phyloP scores from a whole-genome alignment of 2,888 invertebrate species.

The Hofmannophila pseudospretella region DNA sequence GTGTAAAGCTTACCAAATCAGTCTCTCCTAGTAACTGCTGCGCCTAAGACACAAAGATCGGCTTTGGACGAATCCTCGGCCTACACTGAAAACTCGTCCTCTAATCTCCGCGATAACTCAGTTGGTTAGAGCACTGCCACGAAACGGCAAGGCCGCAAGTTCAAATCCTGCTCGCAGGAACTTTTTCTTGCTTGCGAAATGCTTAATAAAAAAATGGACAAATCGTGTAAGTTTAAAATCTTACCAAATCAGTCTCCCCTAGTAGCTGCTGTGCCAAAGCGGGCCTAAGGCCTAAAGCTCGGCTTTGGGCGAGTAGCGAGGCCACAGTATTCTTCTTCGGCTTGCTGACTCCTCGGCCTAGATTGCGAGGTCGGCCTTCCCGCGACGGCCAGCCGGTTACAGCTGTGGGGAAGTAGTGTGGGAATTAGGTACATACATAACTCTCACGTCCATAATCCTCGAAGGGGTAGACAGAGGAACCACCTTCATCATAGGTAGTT shows the following conservation, averaged over 20 bases:
- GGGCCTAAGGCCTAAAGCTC: constrained; percentile 88
- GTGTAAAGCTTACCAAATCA: not conserved
- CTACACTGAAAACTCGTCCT: too few relatives aligned
- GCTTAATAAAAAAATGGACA: not conserved
- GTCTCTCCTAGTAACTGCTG: constrained; percentile 80
- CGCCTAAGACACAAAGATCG: constrained; percentile 87
- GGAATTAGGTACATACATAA: too few relatives aligned
- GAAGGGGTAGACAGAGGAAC: too few relatives aligned
- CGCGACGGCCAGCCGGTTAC: constrained; percentile 72
- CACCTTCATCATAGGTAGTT: too few relatives aligned
- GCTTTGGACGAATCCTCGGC: constrained; percentile 92
- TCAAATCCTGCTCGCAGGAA: too few relatives aligned
- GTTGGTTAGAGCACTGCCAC: too few relatives aligned
- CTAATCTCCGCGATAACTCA: too few relatives aligned
- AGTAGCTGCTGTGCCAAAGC: constrained; percentile 85
- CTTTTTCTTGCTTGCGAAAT: too few relatives aligned
- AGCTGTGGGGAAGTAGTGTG: too few relatives aligned
- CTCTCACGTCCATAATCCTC: too few relatives aligned
- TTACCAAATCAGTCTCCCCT: constrained; percentile 36
- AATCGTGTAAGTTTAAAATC: not conserved
- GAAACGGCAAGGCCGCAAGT: too few relatives aligned
- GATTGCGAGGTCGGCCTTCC: constrained; percentile 89
- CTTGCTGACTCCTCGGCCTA: constrained; percentile 92
- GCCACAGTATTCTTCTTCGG: constrained; percentile 96
- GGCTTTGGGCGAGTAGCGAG: constrained; percentile 89